These are phyloP conservation scores for Neodon shergylaensis DNA, from an alignment of 2,113 vertebrate species.

Conservation along the genomic window DNA sequence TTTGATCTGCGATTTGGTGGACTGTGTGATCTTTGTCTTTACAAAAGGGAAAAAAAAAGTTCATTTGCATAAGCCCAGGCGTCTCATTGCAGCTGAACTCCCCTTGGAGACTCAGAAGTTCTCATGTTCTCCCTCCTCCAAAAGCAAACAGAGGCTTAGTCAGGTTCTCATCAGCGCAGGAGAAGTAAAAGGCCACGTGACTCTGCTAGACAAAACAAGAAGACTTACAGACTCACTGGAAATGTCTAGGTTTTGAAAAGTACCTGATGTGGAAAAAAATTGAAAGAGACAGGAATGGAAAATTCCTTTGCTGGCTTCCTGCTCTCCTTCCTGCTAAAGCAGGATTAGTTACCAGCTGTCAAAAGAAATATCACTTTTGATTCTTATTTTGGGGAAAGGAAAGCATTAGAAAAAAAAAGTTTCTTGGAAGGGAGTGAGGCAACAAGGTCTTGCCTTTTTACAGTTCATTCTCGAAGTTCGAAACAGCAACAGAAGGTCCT, in stretches of 20 bases:
- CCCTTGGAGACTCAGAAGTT: conserved; percentile 75
- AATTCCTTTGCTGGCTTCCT: conserved; percentile 85
- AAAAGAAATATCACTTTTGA: conserved; percentile 87
- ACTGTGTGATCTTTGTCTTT: conserved; percentile 78
- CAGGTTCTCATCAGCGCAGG: conserved; percentile 75
- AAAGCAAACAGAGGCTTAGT: conserved; percentile 71
- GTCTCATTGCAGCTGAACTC: conserved; percentile 74
- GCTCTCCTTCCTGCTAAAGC: conserved; percentile 88
- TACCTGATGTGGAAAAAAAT: conserved; percentile 89
- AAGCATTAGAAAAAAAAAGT: conserved; percentile 70
- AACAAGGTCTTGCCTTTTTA: conserved; percentile 71
- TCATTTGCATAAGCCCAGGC: conserved; percentile 78
- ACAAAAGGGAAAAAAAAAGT: conserved; percentile 59
- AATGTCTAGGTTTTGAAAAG: conserved; percentile 86
- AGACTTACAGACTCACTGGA: conserved; percentile 86
- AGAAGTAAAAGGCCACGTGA: conserved; percentile 77
- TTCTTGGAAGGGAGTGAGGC: conserved; percentile 77
- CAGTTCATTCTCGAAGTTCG: conserved; percentile 55
- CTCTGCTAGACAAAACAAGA: conserved; percentile 88
- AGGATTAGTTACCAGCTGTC: conserved; percentile 89
- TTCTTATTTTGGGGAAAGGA: conserved; percentile 76
- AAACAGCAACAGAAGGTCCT: background rate
- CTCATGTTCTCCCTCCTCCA: conserved; percentile 82
- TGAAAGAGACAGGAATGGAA: conserved; percentile 85
- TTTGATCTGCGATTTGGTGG: conserved; percentile 73